A percentile compares a stretch with the other conserved stretches of the same genome.
phyloP scores from a whole-genome alignment of 2,888 invertebrate species.

The Baronia brevicornis region DNA sequence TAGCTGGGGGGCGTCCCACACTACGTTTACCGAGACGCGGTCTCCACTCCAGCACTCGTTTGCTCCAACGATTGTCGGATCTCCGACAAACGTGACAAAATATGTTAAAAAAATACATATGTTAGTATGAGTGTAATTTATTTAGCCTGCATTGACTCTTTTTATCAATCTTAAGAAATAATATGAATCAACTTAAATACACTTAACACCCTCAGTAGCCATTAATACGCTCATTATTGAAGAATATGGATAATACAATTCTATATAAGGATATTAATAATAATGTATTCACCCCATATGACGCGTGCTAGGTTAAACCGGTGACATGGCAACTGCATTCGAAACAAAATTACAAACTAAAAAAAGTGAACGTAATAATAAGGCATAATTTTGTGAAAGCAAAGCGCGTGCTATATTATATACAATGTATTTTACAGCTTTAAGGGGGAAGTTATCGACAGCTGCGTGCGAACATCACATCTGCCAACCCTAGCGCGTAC shows the following conservation, averaged over 20 bases:
- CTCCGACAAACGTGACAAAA: no score
- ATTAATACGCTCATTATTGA: no score
- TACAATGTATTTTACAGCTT: conserved; percentile 40
- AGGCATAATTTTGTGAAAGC: conserved; percentile 69
- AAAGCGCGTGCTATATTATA: conserved; percentile 64
- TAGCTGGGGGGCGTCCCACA: no score
- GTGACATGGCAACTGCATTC: conserved; percentile 49
- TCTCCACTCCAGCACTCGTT: no score
- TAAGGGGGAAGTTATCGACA: conserved; percentile 49
- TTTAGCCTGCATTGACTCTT: no score
- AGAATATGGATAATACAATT: background rate
- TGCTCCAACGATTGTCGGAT: no score
- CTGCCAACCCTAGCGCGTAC: conserved; percentile 55
- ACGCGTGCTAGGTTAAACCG: conserved; percentile 13
- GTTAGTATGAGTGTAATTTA: no score
- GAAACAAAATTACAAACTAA: conserved; percentile 49
- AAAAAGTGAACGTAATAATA: conserved; percentile 57
- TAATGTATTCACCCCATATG: conserved; percentile 1
- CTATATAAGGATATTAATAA: conserved; percentile 3
- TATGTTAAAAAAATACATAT: no score
- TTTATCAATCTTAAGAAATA: no score
- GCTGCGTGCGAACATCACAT: conserved; percentile 61
- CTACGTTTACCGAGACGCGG: no score
- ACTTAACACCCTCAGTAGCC: no score
- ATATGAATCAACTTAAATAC: no score